Percentiles rank a stretch among this genome's conserved stretches.
These are phyloP conservation scores for Limnephilus auricula DNA, from an alignment of 2,888 invertebrate genomes.

Conservation along the genomic window DNA sequence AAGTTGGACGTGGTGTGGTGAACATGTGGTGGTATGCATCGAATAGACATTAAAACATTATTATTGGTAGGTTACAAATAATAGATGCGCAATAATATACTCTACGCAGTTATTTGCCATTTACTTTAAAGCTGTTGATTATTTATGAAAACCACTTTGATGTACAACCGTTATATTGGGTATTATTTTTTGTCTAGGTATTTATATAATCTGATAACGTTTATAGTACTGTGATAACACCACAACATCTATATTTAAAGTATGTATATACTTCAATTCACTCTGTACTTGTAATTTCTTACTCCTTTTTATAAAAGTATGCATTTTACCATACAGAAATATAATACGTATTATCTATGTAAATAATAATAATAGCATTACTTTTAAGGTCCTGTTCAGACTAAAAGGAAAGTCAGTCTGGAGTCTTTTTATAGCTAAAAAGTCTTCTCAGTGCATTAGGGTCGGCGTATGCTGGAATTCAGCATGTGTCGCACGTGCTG, in stretches of 20 bases:
- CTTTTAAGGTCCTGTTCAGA: background rate
- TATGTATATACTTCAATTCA: background rate
- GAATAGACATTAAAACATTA: constrained; percentile 46
- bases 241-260: background rate
- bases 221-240: constrained; percentile 18
- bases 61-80: constrained; percentile 25
- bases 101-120: constrained; percentile 17
- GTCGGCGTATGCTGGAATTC: too few species aligned
- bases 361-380: background rate
- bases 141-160: constrained; percentile 25
- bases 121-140: constrained; percentile 19
- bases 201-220: background rate
- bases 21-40: constrained; percentile 6
- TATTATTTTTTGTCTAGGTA: constrained; percentile 15
- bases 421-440: background rate
- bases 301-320: background rate
- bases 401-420: background rate
- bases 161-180: constrained; percentile 29
- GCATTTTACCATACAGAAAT: background rate
- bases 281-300: background rate
- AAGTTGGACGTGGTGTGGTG: constrained; percentile 11
- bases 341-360: background rate
- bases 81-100: background rate
- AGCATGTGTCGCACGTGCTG: too few species aligned
- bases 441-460: background rate